phyloP scores from a whole-genome alignment of 2,113 vertebrate genomes.

The Paramormyrops kingsleyae region DNA sequence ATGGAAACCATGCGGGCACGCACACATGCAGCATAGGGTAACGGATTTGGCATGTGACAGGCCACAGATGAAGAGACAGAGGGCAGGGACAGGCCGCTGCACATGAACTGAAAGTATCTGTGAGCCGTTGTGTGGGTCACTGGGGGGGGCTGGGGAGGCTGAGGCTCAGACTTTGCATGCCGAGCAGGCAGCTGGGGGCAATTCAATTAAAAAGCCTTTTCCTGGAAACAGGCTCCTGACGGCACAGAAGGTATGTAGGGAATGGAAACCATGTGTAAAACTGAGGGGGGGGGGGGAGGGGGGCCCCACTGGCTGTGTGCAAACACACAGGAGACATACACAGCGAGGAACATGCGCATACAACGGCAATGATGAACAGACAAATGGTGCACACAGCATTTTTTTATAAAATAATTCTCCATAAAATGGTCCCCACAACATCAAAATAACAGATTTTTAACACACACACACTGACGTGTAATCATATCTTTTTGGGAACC shows the following conservation, averaged over 20 bases:
- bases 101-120: not conserved
- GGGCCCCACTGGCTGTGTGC: slow-evolving; percentile 23
- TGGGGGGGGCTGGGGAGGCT: not conserved
- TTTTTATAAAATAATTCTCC: no score
- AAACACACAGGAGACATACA: slow-evolving; percentile 12
- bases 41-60: not conserved
- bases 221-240: slow-evolving; percentile 67
- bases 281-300: slow-evolving; percentile 14
- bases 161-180: slow-evolving; percentile 1
- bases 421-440: no score
- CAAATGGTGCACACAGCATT: no score
- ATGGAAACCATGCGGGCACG: not conserved
- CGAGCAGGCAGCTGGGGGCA: slow-evolving; percentile 61
- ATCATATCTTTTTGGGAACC: no score
- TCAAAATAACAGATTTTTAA: no score
- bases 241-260: slow-evolving; percentile 67
- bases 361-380: no score
- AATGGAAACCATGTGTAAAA: slow-evolving; percentile 55
- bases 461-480: no score
- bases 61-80: not conserved
- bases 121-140: not conserved
- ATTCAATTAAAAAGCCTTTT: slow-evolving; percentile 73
- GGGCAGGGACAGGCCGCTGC: not conserved
- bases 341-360: not conserved
- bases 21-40: not conserved